Percentiles rank a stretch among this genome's conserved stretches.
Conservation (phyloP, 2,113 vertebrate species). For the Orcinus orca region DNA sequence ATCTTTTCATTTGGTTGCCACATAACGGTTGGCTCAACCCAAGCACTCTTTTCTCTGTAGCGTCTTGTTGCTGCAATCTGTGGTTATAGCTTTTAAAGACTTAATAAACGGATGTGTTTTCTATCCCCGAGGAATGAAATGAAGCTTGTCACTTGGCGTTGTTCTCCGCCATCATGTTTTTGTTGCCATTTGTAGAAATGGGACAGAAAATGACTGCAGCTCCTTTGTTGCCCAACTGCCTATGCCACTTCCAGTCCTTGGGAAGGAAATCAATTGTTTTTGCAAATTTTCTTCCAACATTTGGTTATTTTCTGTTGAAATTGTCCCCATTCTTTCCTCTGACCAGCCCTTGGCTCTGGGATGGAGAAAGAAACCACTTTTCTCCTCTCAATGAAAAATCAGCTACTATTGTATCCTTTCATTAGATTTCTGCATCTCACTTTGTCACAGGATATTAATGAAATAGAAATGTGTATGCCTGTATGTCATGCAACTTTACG, state of each 20-base stretch:
- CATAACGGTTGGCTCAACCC: background rate
- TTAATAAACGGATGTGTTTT: conserved; percentile 54
- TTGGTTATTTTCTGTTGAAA: conserved; percentile 32
- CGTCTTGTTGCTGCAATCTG: conserved; percentile 48
- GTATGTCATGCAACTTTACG: background rate
- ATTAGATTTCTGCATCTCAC: background rate
- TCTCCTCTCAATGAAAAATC: background rate
- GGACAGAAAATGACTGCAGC: conserved; percentile 46
- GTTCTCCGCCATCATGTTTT: background rate
- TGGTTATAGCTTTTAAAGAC: conserved; percentile 61
- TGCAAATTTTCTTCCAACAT: conserved; percentile 35
- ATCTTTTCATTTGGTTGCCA: background rate
- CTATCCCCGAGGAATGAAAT: conserved; percentile 27
- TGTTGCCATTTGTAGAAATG: conserved; percentile 13
- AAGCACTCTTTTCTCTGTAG: background rate
- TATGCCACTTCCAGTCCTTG: background rate
- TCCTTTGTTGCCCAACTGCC: conserved; percentile 34
- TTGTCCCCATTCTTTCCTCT: background rate
- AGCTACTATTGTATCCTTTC: background rate
- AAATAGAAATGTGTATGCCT: background rate
- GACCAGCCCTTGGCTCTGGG: background rate
- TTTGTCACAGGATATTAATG: background rate
- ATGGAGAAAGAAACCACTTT: background rate
- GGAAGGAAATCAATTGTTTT: conserved; percentile 35
- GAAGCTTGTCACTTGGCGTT: conserved; percentile 49